A percentile compares a stretch with the other conserved stretches of the same genome.
Evolutionary conservation across 2,797 vertebrate genomes (phyloP).

Genomic region (Todus mexicanus): DNA sequence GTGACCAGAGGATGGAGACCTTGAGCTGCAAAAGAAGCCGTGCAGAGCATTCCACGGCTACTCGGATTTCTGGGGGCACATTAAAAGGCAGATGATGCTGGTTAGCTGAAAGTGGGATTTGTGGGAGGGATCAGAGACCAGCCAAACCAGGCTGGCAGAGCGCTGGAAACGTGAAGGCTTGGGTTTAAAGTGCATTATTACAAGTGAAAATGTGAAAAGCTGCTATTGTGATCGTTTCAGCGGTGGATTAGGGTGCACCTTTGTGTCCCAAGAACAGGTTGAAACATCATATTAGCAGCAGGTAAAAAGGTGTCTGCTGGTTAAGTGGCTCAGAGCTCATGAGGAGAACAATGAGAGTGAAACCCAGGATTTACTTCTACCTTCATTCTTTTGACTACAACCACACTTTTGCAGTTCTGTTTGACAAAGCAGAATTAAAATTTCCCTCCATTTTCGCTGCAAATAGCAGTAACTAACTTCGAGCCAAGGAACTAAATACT

Average conservation of each 20-base stretch:
- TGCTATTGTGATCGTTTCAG: neutral
- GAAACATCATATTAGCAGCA: neutral
- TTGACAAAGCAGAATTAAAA: neutral
- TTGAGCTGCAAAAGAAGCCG: constrained; percentile 69
- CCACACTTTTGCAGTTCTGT: neutral
- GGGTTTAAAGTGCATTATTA: neutral
- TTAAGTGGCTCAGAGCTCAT: neutral
- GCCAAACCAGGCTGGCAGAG: neutral
- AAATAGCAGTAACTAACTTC: neutral
- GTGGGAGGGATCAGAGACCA: neutral
- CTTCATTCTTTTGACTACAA: neutral
- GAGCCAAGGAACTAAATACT: neutral
- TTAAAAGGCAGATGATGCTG: neutral
- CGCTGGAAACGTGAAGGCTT: neutral
- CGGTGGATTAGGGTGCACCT: neutral
- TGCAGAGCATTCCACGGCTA: too few species aligned
- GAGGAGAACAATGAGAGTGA: neutral
- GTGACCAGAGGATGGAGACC: constrained; percentile 71
- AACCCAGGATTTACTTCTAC: neutral
- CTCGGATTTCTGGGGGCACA: too few species aligned
- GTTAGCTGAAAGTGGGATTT: constrained; percentile 13
- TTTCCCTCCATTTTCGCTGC: neutral
- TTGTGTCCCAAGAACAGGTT: neutral
- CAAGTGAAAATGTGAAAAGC: neutral
- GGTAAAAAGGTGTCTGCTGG: neutral